These are phyloP conservation scores for Artibeus jamaicensis DNA, from an alignment of 2,797 vertebrate species.

Conservation along the genomic window DNA sequence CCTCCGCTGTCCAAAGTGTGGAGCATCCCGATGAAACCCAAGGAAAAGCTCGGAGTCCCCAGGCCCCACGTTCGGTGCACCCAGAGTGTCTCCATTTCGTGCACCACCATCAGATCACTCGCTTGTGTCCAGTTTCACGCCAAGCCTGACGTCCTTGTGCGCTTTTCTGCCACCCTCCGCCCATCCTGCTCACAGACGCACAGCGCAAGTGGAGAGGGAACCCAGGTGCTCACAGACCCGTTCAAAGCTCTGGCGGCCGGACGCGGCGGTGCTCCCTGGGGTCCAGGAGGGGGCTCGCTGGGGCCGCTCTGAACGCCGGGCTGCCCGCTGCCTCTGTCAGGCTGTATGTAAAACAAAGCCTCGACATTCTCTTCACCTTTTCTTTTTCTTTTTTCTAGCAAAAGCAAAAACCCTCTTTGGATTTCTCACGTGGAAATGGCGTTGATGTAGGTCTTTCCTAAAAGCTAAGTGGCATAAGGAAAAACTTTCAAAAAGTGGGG, in stretches of 20 bases:
- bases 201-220: fast-evolving
- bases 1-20: neutral
- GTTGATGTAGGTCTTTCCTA: neutral
- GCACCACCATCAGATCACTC: neutral
- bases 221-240: neutral
- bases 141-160: neutral
- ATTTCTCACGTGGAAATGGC: fast-evolving
- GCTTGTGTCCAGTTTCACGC: neutral
- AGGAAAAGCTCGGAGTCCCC: neutral
- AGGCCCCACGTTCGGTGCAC: neutral
- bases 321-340: neutral
- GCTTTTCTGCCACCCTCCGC: neutral
- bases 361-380: too few relatives aligned
- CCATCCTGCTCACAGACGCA: fast-evolving
- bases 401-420: neutral
- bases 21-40: neutral
- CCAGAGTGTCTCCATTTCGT: fast-evolving
- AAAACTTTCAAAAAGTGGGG: too few relatives aligned
- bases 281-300: neutral
- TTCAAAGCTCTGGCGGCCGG: neutral
- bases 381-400: neutral
- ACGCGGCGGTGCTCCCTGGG: fast-evolving
- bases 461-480: neutral
- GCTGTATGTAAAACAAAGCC: neutral
- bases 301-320: fast-evolving